Evolutionary conservation across 2,113 vertebrate genomes (phyloP), one percentile per base, ranked within the genome.

Genomic region (Nipponia nippon): DNA sequence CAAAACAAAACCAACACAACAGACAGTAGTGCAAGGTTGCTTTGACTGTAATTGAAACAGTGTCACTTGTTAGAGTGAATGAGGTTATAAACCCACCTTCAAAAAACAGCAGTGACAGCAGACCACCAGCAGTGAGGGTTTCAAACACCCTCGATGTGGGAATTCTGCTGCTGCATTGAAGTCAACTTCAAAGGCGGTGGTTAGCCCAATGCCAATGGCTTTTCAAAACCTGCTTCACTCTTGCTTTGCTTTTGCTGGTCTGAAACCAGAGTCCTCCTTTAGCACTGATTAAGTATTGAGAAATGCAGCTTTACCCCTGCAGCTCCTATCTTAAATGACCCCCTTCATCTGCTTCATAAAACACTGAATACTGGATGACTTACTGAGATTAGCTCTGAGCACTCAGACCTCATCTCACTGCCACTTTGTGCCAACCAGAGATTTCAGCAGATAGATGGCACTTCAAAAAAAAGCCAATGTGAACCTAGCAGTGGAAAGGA

Each of bases 331-430:
- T 55, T 13, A 12, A 76, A 32, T 6, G 22, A 25, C 5, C 7
- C 17, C 34, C 67, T 75, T 79, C 22, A 81, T 9, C 47, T 83
- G 71, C 86, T 80, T 36, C 75, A 66, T 18, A 53, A 52, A 76
- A 27, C 82, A 46, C 23, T 1, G 18, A 77, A 18, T 0, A 10
- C 17, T 47, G 49, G 44, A 47, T 0, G 0, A 11, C n/a, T 72
- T 34, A 6, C 29, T 21, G 66, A 21, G 11, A 38, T 0, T 9
- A 13, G 49, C 72, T 47, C 53, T 0, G 0, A 4, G 47, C 29
- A 14, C 3, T 71, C 83, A 93, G 32, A 38, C 3, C 52, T 85
- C 55, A 38, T 36, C 67, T 66, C 76, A 26, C 8, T 2, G 19
- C 58, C 87, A 75, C 58, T 84, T 25, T 46, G n/a, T 78, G 67